Evolutionary conservation across 1,140 invertebrate genomes (phyloP), one percentile per base, ranked within the genome.

Genomic region (Armadillidium nasatum): DNA sequence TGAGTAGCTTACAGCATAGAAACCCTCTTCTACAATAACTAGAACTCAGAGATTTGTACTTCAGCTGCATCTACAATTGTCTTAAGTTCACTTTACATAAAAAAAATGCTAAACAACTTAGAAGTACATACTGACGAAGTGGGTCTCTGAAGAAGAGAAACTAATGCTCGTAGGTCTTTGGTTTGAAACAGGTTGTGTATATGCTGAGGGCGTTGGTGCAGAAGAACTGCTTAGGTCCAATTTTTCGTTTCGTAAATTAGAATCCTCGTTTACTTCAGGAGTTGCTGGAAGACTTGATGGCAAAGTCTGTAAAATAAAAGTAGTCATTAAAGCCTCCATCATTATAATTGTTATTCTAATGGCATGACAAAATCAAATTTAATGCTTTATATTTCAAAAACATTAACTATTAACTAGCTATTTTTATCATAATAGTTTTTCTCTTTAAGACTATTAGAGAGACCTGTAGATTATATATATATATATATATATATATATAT

Each of bases 231-330:
- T 50, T 10, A 50, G 46, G 15, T 9, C 46, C 46, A 15, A 50
- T 45, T 33, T 70, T 13, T 22, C 46, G 46, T 72, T 71, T n/a
- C 67, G 68, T 15, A 33, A 74, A 44, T 71, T 76, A 72, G 72
- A 67, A 15, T 80, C 79, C 71, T 80, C 79, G 68, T 78, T 80
- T 11, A 80, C 79, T 44, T 80, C 79, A 33, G 73, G 76, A 11
- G 76, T 77, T 11, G 76, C 45, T 54, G 79, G 79, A 9, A 80
- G 77, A 71, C 77, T 75, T 44, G 72, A 50, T 50, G 46, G 46
- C 9, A 50, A 15, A 50, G 15, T 15, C 46, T 50, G 15, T 10
- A 50, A 50, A 15, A 71, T 11, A 23, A 0, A 71, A n/a, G n/a
- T n/a, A n/a, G n/a, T n/a, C n/a, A n/a, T n/a, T n/a, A n/a, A n/a